These are phyloP conservation scores for Microtus pennsylvanicus DNA, from an alignment of 2,113 vertebrate species.

Conservation along the genomic window DNA sequence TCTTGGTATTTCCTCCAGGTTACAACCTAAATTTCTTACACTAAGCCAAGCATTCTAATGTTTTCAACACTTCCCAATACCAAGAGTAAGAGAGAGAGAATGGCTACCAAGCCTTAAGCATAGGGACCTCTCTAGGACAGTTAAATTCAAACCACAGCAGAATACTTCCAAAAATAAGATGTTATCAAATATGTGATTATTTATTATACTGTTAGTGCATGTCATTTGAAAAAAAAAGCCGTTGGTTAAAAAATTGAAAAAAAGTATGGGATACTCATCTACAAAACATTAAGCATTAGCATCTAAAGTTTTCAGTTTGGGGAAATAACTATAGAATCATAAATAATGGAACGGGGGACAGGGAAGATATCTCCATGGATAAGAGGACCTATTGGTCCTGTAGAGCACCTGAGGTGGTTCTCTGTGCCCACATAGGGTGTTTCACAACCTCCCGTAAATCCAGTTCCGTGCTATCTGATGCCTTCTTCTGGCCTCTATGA, in stretches of 20 bases:
- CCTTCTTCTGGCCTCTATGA: background rate
- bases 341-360: background rate
- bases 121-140: background rate
- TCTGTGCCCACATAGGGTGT: background rate
- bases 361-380: background rate
- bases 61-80: too few relatives aligned
- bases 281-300: constrained; percentile 2
- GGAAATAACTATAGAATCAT: background rate
- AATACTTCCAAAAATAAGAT: background rate
- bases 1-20: background rate
- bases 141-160: background rate
- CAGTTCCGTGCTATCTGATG: background rate
- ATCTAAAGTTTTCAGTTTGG: background rate
- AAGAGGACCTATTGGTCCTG: background rate
- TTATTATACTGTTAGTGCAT: background rate
- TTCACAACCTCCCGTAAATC: background rate
- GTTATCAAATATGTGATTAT: background rate
- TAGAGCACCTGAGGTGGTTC: background rate
- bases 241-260: background rate
- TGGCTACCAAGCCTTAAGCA: background rate
- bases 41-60: background rate
- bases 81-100: background rate
- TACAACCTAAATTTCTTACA: background rate
- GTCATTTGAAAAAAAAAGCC: background rate
- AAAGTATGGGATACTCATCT: background rate